phyloP scores from a whole-genome alignment of 2,888 invertebrate genomes.

The Andrena flavipes region DNA sequence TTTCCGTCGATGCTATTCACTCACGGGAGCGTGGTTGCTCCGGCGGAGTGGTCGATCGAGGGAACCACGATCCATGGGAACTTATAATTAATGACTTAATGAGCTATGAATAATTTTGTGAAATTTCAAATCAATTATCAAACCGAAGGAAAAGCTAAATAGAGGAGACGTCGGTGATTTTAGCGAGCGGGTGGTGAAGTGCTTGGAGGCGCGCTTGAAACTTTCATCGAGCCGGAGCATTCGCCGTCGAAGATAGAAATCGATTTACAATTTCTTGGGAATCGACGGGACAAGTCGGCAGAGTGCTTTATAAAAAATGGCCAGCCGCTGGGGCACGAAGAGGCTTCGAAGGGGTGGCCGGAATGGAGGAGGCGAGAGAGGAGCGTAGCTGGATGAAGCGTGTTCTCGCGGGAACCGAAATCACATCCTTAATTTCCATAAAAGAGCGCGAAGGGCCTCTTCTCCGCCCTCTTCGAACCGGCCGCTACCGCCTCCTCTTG shows the following conservation, averaged over 20 bases:
- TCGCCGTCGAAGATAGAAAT: slow-evolving; percentile 16
- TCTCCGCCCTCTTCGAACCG: slow-evolving; percentile 31
- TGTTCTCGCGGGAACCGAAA: slow-evolving; percentile 71
- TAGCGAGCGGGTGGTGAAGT: no score
- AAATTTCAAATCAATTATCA: no score
- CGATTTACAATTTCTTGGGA: slow-evolving; percentile 49
- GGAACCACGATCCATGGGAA: no score
- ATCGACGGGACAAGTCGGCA: slow-evolving; percentile 21
- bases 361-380: slow-evolving; percentile 24
- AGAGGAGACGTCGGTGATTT: no score
- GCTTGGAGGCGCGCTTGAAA: no score
- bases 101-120: no score
- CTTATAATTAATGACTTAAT: no score
- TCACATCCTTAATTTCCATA: slow-evolving; percentile 79
- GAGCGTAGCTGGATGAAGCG: slow-evolving; percentile 37
- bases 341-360: slow-evolving; percentile 38
- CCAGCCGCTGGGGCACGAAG: slow-evolving; percentile 28
- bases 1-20: slow-evolving; percentile 24
- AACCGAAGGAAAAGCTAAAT: no score
- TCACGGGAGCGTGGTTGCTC: not conserved
- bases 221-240: no score
- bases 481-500: not conserved
- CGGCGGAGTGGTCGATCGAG: no score
- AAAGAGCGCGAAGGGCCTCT: slow-evolving; percentile 62
- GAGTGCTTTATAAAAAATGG: slow-evolving; percentile 56